phyloP scores from a whole-genome alignment of 2,888 invertebrate genomes.

The Drosophila picticornis region DNA sequence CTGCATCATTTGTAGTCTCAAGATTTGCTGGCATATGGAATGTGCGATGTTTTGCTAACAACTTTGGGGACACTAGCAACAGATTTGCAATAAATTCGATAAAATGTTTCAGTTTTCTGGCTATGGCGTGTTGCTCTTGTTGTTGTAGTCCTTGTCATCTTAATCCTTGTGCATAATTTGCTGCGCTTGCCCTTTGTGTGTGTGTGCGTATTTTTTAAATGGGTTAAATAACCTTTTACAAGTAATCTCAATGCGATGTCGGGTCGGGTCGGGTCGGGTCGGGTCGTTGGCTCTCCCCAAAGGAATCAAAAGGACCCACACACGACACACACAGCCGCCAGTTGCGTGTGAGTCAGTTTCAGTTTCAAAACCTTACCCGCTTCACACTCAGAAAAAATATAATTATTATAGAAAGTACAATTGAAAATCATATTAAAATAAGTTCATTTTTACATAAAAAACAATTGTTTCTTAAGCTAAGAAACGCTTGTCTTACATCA shows the following conservation, averaged over 20 bases:
- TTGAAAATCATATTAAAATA: background rate
- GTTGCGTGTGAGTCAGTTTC: slow-evolving; percentile 63
- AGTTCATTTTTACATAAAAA: background rate
- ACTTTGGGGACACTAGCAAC: slow-evolving; percentile 34
- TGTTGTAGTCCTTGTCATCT: slow-evolving; percentile 48
- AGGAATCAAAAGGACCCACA: slow-evolving; percentile 6
- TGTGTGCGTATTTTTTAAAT: slow-evolving; percentile 49
- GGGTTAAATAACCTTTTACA: slow-evolving; percentile 75
- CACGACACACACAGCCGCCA: slow-evolving; percentile 37
- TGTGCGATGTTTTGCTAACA: slow-evolving; percentile 40
- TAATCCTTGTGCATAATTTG: slow-evolving; percentile 54
- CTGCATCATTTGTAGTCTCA: background rate
- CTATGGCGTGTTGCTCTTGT: background rate
- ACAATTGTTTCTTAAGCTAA: background rate
- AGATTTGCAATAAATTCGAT: slow-evolving; percentile 7
- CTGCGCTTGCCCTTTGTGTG: slow-evolving; percentile 1
- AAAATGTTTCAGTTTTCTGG: slow-evolving; percentile 44
- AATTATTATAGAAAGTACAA: background rate
- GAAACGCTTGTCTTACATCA: background rate
- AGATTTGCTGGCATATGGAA: slow-evolving; percentile 6
- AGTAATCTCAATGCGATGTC: slow-evolving; percentile 64
- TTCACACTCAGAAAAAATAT: background rate
- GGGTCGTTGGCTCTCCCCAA: slow-evolving; percentile 64
- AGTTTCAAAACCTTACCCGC: slow-evolving; percentile 45
- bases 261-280: slow-evolving; percentile 53